Percentiles rank a stretch among this genome's conserved stretches.
These are phyloP conservation scores for Naja naja DNA, from an alignment of 2,113 vertebrate species.

Conservation along the genomic window DNA sequence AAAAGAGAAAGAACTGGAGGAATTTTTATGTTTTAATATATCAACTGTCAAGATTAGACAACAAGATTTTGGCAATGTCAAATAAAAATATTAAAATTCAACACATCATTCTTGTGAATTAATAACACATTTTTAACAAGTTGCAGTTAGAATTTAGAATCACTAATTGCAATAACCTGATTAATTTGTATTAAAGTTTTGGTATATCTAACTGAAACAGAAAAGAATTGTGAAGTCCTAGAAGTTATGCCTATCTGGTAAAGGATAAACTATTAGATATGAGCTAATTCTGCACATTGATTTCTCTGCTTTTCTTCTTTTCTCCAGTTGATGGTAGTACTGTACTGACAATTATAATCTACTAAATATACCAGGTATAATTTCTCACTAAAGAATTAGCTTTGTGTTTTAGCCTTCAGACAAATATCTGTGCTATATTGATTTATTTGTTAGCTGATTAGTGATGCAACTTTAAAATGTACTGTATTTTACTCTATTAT, in stretches of 20 bases:
- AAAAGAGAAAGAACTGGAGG: no score
- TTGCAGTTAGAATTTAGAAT: neutral
- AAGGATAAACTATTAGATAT: neutral
- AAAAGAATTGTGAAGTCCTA: neutral
- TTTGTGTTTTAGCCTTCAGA: neutral
- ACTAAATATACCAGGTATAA: fast-evolving
- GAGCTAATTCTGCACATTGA: neutral
- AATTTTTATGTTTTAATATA: neutral
- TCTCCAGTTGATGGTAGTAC: constrained; percentile 48
- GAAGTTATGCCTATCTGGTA: neutral
- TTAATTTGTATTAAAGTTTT: neutral
- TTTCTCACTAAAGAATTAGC: neutral
- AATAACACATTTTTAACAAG: neutral
- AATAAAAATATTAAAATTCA: neutral
- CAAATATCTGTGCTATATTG: neutral
- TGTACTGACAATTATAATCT: neutral
- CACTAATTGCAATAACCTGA: neutral
- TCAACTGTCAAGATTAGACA: neutral
- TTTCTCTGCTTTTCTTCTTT: fast-evolving
- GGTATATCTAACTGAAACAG: neutral
- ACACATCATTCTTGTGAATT: neutral
- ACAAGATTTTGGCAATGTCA: neutral
- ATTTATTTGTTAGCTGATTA: neutral
- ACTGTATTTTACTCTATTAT: neutral
- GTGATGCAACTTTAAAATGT: neutral